Base-by-base conservation (phyloP, 1,140 invertebrate genomes). In the Chelonus insularis region DNA sequence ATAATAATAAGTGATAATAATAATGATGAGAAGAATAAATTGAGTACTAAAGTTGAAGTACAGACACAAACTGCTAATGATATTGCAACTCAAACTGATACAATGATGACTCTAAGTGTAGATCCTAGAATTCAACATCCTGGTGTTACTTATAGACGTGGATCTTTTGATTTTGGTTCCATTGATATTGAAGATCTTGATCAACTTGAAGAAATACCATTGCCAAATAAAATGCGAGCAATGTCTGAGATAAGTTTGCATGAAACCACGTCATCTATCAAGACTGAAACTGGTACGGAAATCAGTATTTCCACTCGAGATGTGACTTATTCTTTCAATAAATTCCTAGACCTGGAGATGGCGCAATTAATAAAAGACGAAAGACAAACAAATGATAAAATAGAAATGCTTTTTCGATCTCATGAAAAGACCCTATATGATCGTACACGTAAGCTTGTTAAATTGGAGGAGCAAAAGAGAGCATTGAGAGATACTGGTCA, bases 391-490 rank as follows among this genome's bases (percentile, higher is more conserved):
- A 80, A 79, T 45, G 74, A 80, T 66, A 79, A 83, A 63, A 79
- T 85, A 63, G 74, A 84, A 63, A 79, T 83, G 66, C 61, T 85
- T 6, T 77, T 86, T 14, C 83, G 82, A 60, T 76, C 83, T 18
- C 76, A 81, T 12, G 84, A 85, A 65, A 85, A 84, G 68, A 85
- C 84, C 0, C 70, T 87, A 47, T 80, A 84, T 29, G 85, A 87
- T 72, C 84, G 84, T 58, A 85, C 85, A 1, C 83, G 82, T 66
- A 84, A 85, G 45, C 81, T 87, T 61, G 76, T 84, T 8, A 78
- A 82, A 41, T 75, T 85, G 60, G 76, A 87, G 43, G 82, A 86
- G 61, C 81, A 85, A 60, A 85, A 85, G 63, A 77, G 82, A 23
- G 80, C 72, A 8, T 57, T 82, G 6, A 69, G 73, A 59, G 84